Conservation (phyloP, 2,888 invertebrate genomes). For the Morinoia aosen region DNA sequence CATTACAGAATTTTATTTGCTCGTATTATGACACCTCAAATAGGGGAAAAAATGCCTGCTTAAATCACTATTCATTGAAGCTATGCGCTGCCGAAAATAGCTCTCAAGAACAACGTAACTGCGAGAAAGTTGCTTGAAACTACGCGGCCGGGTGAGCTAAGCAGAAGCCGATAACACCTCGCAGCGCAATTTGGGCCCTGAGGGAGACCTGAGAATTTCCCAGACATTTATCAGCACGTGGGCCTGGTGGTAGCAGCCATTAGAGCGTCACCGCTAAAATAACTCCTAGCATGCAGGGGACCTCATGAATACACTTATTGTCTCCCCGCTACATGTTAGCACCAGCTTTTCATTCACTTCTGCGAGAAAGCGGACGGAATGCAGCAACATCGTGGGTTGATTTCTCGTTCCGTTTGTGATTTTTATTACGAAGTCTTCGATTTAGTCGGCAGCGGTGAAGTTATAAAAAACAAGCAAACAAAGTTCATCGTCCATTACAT, state of each 20-base stretch:
- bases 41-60: no score
- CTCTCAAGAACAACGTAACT: not conserved
- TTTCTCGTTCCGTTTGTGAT: not conserved
- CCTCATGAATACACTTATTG: conserved; percentile 8
- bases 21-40: no score
- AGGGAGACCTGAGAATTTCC: not conserved
- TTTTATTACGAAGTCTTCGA: not conserved
- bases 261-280: not conserved
- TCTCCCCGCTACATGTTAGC: not conserved
- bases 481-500: no score
- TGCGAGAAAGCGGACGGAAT: not conserved
- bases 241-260: not conserved
- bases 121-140: not conserved
- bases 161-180: not conserved
- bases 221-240: not conserved
- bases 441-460: not conserved
- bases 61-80: not conserved
- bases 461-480: no score
- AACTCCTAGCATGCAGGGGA: not conserved
- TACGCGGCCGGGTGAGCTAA: not conserved
- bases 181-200: not conserved
- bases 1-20: no score
- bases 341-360: not conserved
- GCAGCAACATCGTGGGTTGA: not conserved
- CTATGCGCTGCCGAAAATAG: not conserved